Percentiles rank a stretch among this genome's conserved stretches.
These are phyloP conservation scores for Melipona quadrifasciata DNA, from an alignment of 1,140 invertebrate species.

Conservation along the genomic window DNA sequence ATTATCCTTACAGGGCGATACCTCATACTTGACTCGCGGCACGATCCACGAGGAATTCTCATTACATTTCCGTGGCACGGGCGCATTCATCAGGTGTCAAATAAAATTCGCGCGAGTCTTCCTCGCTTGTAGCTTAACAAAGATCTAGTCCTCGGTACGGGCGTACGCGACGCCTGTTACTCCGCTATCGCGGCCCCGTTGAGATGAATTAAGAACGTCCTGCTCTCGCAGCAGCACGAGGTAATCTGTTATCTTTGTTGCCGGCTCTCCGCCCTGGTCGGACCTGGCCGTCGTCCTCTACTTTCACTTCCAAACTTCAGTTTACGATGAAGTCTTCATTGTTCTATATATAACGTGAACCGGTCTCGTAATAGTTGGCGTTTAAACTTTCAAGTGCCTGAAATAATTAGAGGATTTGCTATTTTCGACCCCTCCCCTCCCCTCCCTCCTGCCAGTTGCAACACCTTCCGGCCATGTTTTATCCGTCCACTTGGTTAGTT, in stretches of 20 bases:
- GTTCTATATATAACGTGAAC: background rate
- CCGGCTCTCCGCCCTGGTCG: constrained; percentile 18
- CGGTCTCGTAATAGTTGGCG: constrained; percentile 28
- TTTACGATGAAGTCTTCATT: constrained; percentile 26
- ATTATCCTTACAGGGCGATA: constrained; percentile 54
- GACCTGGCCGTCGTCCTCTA: constrained; percentile 25
- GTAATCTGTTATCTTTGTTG: constrained; percentile 40
- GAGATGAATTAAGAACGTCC: constrained; percentile 42
- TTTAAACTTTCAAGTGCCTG: constrained; percentile 26
- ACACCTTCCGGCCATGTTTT: background rate
- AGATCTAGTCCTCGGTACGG: constrained; percentile 50
- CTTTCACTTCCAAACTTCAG: constrained; percentile 38
- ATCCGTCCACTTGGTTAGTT: too few relatives aligned
- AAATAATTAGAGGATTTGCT: constrained; percentile 44
- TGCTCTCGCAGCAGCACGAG: background rate
- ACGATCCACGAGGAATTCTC: constrained; percentile 59
- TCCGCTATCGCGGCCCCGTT: constrained; percentile 40
- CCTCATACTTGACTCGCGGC: constrained; percentile 54
- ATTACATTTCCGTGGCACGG: constrained; percentile 58
- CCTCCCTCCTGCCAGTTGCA: too few relatives aligned
- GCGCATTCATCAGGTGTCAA: constrained; percentile 67
- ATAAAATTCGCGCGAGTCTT: constrained; percentile 58
- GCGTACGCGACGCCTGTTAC: constrained; percentile 44
- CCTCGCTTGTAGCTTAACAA: constrained; percentile 62
- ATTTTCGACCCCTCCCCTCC: constrained; percentile 4